Evolutionary conservation across 2,797 vertebrate species (phyloP).

Genomic region (Pantherophis alleghaniensis): DNA sequence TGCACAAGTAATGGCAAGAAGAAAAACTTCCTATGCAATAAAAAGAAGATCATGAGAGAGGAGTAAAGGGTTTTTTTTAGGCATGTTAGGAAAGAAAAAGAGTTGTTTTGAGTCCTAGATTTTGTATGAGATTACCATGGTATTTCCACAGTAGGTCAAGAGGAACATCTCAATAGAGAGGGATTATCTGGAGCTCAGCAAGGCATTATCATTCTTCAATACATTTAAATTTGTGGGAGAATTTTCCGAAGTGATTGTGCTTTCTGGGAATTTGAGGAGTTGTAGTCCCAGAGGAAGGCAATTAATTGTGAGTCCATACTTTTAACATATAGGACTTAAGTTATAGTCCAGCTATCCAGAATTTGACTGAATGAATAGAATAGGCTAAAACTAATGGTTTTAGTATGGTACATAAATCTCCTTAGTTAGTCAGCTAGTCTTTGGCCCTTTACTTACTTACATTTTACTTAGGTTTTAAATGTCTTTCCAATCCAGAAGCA

Average conservation of each 20-base stretch:
- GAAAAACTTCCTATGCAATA: accelerated
- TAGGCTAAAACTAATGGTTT: background rate
- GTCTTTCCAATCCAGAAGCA: background rate
- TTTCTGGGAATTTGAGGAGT: background rate
- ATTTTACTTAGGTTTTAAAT: background rate
- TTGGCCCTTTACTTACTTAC: background rate
- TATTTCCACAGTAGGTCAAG: background rate
- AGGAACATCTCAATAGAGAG: background rate
- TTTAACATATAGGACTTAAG: background rate
- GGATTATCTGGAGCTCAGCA: background rate
- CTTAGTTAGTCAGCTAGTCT: background rate
- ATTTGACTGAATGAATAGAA: background rate
- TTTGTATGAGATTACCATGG: background rate
- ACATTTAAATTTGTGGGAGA: background rate
- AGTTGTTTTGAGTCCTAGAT: background rate
- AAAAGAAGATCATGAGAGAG: background rate
- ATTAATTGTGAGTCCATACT: background rate
- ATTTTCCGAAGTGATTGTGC: background rate
- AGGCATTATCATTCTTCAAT: background rate
- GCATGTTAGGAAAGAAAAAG: background rate
- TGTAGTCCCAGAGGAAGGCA: background rate
- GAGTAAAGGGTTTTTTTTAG: background rate
- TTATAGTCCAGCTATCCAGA: background rate
- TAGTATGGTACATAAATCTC: background rate
- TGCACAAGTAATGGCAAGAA: background rate